Evolutionary conservation across 2,888 invertebrate genomes (phyloP), one percentile per base, ranked within the genome.

Genomic region (Sepioteuthis lessoniana): DNA sequence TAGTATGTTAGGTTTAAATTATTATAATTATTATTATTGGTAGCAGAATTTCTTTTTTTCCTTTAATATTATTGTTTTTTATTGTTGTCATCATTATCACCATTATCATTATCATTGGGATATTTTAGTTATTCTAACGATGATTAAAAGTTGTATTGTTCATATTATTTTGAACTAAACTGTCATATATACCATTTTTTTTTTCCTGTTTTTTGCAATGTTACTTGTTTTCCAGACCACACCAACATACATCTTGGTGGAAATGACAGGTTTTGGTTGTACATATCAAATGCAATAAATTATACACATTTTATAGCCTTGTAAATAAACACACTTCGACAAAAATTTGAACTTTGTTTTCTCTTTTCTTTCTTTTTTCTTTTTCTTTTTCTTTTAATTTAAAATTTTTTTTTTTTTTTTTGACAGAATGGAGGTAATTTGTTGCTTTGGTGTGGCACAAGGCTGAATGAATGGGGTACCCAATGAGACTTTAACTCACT

Each of bases 221-320:
- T 76, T 76, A 28, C n/a, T 4, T 35, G n/a, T n/a, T 76, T 76
- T 76, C 3, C 76, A n/a, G 8, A 25, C 76, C 76, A n/a, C n/a
- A 35, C 76, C 31, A 76, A 76, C 76, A 19, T n/a, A 10, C 16
- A n/a, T 0, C n/a, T 7, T n/a, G 76, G 76, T 76, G n/a, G 13
- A 76, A 35, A 1, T n/a, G 76, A 76, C 76, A 76, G 13, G n/a
- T 76, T 76, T 76, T 76, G 35, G 76, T 35, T 76, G 76, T 76
- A 76, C 76, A 76, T 76, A 76, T 76, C 76, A n/a, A n/a, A n/a
- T n/a, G 76, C 76, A 76, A 76, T 76, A 76, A 76, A 76, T 76
- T 76, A 76, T 76, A 76, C 76, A 76, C 76, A n/a, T 76, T n/a
- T n/a, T 76, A 76, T 76, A 76, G 76, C 76, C 76, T 16, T 76